phyloP scores from a whole-genome alignment of 2,888 invertebrate genomes.

The Leucophenga maculata region DNA sequence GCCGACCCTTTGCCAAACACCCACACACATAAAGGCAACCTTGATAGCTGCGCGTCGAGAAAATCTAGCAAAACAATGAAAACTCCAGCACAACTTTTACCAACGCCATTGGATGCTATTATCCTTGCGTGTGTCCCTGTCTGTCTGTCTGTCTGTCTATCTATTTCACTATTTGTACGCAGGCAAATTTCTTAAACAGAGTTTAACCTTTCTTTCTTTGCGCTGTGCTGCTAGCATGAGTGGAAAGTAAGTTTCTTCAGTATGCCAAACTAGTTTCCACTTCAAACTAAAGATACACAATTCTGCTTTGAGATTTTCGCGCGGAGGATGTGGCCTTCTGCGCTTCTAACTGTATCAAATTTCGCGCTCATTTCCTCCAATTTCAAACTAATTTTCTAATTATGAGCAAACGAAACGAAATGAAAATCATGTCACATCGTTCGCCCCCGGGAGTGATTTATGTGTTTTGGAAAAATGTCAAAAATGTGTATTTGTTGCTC shows the following conservation, averaged over 20 bases:
- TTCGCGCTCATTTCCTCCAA: constrained; percentile 39
- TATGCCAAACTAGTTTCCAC: constrained; percentile 20
- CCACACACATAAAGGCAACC: constrained; percentile 6
- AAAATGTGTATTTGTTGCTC: constrained; percentile 51
- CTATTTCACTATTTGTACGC: too few relatives aligned
- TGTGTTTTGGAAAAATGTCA: constrained; percentile 72
- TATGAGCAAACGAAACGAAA: constrained; percentile 67
- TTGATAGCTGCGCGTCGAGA: constrained; percentile 5
- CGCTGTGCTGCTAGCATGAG: too few relatives aligned
- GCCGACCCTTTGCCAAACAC: too few relatives aligned
- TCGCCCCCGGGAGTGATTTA: constrained; percentile 66
- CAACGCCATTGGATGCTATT: constrained; percentile 2
- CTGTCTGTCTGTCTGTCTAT: background rate
- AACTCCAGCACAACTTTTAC: constrained; percentile 19
- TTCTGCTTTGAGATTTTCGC: background rate
- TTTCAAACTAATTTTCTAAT: constrained; percentile 68
- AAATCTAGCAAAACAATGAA: constrained; percentile 23
- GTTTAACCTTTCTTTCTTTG: background rate
- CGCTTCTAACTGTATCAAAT: constrained; percentile 17
- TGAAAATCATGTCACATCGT: constrained; percentile 69
- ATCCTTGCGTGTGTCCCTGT: constrained; percentile 8
- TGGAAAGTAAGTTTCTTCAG: background rate
- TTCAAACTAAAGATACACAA: constrained; percentile 10
- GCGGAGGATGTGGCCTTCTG: background rate
- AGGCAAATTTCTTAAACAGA: too few relatives aligned